Evolutionary conservation across 2,888 invertebrate genomes (phyloP).

Genomic region (Nephrocerus scutellatus): DNA sequence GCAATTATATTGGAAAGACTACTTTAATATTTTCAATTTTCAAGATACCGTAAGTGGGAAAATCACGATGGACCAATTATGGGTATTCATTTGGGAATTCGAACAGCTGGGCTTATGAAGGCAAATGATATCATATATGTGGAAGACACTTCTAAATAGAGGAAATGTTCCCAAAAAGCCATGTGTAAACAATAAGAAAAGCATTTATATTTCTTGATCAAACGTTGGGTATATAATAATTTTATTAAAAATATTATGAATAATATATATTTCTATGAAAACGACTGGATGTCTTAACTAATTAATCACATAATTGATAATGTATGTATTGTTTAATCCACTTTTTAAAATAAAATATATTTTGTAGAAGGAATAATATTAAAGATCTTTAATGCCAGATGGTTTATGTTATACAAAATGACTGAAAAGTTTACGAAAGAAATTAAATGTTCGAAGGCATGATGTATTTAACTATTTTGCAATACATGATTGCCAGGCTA

Average conservation of each 20-base stretch:
- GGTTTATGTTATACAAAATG: constrained; percentile 5
- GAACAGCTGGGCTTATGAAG: constrained; percentile 45
- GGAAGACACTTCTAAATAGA: constrained; percentile 31
- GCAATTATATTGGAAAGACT: neutral
- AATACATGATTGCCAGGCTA: constrained; percentile 68
- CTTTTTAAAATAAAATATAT: too few relatives aligned
- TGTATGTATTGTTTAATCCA: too few relatives aligned
- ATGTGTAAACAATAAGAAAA: too few relatives aligned
- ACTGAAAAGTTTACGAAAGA: neutral
- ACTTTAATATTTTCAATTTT: constrained; percentile 7
- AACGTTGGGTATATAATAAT: too few relatives aligned
- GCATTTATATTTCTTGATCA: too few relatives aligned
- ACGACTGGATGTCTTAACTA: too few relatives aligned
- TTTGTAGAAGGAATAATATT: too few relatives aligned
- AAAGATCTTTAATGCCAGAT: too few relatives aligned
- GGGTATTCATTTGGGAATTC: constrained; percentile 51
- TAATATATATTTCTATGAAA: too few relatives aligned
- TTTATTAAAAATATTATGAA: too few relatives aligned
- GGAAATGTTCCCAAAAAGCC: too few relatives aligned
- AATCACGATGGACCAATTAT: constrained; percentile 46
- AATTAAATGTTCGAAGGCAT: constrained; percentile 1
- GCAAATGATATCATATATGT: constrained; percentile 51
- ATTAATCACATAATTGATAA: too few relatives aligned
- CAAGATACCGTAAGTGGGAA: constrained; percentile 32
- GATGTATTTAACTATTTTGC: constrained; percentile 38